phyloP scores from a whole-genome alignment of 2,113 vertebrate genomes.

The Erpornis zantholeuca region DNA sequence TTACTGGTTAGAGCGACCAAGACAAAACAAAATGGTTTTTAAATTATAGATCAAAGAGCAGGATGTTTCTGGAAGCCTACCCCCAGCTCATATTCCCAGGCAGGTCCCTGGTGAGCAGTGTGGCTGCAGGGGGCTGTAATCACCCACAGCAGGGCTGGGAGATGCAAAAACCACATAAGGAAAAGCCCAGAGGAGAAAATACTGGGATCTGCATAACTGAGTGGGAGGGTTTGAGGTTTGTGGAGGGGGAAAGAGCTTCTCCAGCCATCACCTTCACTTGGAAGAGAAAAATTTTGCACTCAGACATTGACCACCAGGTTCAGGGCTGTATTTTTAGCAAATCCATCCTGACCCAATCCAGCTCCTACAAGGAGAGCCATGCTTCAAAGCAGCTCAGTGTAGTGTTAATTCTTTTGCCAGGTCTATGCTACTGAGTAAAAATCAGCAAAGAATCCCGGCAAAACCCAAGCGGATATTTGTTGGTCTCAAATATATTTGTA shows the following conservation, averaged over 20 bases:
- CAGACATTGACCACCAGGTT: background rate
- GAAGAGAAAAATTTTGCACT: background rate
- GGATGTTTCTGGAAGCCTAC: background rate
- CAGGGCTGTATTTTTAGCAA: background rate
- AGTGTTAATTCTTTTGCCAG: background rate
- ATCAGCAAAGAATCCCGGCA: background rate
- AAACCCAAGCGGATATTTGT: background rate
- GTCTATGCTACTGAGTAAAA: accelerated
- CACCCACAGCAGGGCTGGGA: background rate
- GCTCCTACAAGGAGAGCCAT: background rate
- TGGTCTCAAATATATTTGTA: background rate
- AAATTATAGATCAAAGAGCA: constrained; percentile 6
- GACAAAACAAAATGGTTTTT: constrained; percentile 33
- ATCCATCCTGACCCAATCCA: background rate
- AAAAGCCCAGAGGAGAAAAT: background rate
- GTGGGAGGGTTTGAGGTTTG: background rate
- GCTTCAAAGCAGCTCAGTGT: background rate
- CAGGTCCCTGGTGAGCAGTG: background rate
- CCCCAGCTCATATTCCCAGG: background rate
- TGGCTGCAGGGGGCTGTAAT: background rate
- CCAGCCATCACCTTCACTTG: background rate
- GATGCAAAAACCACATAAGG: accelerated
- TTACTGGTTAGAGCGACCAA: background rate
- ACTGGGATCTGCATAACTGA: background rate
- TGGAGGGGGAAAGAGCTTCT: background rate